Evolutionary conservation across 2,113 vertebrate genomes (phyloP).

Genomic region (Felis catus): DNA sequence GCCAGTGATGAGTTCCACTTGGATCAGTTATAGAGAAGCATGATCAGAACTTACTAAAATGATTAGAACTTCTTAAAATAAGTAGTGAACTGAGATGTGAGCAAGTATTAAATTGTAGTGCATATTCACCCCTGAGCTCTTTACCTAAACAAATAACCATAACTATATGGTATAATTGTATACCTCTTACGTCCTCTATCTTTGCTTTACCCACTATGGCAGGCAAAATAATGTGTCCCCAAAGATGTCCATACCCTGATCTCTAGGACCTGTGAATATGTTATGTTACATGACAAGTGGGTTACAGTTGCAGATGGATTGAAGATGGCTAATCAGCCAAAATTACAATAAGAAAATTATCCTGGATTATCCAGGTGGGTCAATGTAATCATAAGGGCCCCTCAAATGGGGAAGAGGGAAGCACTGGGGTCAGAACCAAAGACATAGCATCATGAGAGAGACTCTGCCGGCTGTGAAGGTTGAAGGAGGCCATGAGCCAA

Average conservation of each 20-base stretch:
- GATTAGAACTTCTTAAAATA: slow-evolving; percentile 32
- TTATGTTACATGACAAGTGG: background rate
- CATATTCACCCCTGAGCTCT: background rate
- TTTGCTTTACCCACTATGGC: background rate
- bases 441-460: background rate
- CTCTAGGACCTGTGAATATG: background rate
- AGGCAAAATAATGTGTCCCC: background rate
- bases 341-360: background rate
- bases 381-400: background rate
- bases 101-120: background rate
- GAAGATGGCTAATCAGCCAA: background rate
- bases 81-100: background rate
- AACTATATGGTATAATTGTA: background rate
- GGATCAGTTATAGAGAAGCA: background rate
- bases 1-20: background rate
- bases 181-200: background rate
- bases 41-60: background rate
- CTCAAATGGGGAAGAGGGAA: background rate
- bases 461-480: background rate
- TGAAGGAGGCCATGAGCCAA: background rate
- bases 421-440: background rate
- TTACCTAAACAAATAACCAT: background rate
- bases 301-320: background rate
- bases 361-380: background rate
- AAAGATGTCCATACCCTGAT: background rate